Evolutionary conservation across 1,140 invertebrate species (phyloP).

Genomic region (Sipha flava): DNA sequence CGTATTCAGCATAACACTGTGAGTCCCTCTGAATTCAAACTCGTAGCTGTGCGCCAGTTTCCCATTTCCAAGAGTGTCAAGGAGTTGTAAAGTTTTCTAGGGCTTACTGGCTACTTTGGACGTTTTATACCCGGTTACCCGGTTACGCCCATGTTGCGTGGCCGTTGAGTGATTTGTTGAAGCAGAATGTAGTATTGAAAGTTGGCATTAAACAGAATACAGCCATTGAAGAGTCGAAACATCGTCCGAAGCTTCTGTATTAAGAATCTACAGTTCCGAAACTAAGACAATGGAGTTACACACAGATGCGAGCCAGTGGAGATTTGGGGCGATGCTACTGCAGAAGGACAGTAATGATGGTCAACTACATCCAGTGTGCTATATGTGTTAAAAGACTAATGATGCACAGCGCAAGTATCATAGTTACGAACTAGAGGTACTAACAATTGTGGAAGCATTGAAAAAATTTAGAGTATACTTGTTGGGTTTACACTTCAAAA

Average conservation of each 20-base stretch:
- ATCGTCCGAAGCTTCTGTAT: conserved; percentile 37
- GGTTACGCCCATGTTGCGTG: conserved; percentile 26
- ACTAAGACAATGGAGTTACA: conserved; percentile 39
- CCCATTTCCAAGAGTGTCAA: not conserved
- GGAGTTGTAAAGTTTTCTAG: not conserved
- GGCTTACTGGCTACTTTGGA: not conserved
- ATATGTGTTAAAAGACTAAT: conserved; percentile 41
- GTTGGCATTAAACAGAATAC: conserved; percentile 23
- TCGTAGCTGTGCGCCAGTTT: not conserved
- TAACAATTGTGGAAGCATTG: conserved; percentile 39
- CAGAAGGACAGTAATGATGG: conserved; percentile 20
- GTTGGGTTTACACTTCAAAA: conserved; percentile 33
- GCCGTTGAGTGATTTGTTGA: conserved; percentile 40
- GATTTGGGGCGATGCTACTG: conserved; percentile 34
- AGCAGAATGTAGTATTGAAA: conserved; percentile 40
- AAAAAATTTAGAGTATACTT: conserved; percentile 32
- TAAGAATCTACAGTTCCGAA: conserved; percentile 41
- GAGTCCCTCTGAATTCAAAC: not conserved
- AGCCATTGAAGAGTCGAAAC: conserved; percentile 33
- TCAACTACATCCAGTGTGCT: conserved; percentile 39
- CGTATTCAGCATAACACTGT: not conserved
- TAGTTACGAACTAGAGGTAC: conserved; percentile 43
- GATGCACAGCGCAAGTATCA: conserved; percentile 40
- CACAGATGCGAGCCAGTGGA: conserved; percentile 35
- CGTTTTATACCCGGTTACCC: not conserved